Conservation (phyloP, 2,888 invertebrate genomes). For the Malacosoma neustria region DNA sequence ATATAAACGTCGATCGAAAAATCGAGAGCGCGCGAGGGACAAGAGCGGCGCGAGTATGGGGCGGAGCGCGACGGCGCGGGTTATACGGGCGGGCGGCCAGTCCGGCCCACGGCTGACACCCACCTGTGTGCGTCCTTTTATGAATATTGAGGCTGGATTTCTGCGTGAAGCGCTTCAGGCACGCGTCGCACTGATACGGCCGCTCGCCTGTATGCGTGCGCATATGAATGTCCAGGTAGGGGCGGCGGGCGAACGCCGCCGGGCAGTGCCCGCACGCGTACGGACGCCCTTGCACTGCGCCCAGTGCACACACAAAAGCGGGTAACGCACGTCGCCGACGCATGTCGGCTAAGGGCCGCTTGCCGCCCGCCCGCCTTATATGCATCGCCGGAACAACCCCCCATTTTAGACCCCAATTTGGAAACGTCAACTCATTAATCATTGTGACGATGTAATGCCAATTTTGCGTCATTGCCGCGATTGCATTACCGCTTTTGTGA, state of each 20-base stretch:
- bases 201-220: conserved; percentile 77
- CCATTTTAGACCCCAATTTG: conserved; percentile 37
- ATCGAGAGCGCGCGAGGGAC: conserved; percentile 4
- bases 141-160: conserved; percentile 88
- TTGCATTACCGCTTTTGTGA: conserved; percentile 75
- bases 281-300: conserved; percentile 69
- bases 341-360: conserved; percentile 24
- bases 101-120: conserved; percentile 68
- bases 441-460: conserved; percentile 29
- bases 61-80: conserved; percentile 35
- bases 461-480: conserved; percentile 62
- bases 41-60: conserved; percentile 16
- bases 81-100: conserved; percentile 58
- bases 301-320: conserved; percentile 75
- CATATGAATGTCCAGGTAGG: conserved; percentile 70
- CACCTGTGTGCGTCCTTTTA: conserved; percentile 84
- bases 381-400: conserved; percentile 20
- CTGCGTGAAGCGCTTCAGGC: conserved; percentile 86
- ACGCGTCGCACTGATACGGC: conserved; percentile 81
- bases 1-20: not conserved
- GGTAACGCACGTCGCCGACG: conserved; percentile 73
- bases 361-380: conserved; percentile 36
- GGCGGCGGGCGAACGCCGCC: conserved; percentile 65
- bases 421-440: conserved; percentile 15
- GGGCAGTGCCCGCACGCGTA: conserved; percentile 65